Conservation (phyloP, 2,888 invertebrate species). For the Machimus atricapillus region DNA sequence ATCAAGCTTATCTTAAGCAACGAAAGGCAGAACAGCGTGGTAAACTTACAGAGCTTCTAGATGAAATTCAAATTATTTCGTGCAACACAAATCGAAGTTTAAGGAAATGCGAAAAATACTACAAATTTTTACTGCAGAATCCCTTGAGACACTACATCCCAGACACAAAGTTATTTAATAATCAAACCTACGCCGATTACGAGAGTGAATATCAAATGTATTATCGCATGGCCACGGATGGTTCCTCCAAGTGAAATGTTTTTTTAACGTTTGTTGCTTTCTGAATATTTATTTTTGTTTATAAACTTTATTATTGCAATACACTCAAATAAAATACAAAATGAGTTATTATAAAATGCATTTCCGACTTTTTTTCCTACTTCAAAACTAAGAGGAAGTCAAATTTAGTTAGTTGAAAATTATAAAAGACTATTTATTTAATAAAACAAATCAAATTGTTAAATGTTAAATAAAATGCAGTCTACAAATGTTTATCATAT, state of each 20-base stretch:
- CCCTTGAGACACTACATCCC: slow-evolving; percentile 58
- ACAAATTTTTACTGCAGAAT: slow-evolving; percentile 56
- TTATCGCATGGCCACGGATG: slow-evolving; percentile 59
- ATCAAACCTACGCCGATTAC: slow-evolving; percentile 57
- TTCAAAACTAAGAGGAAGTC: no score
- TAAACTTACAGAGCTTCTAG: slow-evolving; percentile 55
- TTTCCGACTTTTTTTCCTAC: background rate
- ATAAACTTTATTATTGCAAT: background rate
- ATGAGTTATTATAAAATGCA: background rate
- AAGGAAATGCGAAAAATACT: slow-evolving; percentile 53
- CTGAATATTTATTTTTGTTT: background rate
- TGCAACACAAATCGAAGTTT: slow-evolving; percentile 53
- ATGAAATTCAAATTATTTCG: slow-evolving; percentile 55
- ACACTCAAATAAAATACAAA: background rate
- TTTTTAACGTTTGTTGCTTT: background rate
- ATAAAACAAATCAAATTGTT: no score
- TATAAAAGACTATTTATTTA: no score
- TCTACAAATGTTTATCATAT: no score
- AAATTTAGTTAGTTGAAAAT: no score
- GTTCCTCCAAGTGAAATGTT: background rate
- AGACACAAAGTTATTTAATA: slow-evolving; percentile 53
- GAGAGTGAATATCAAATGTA: slow-evolving; percentile 60
- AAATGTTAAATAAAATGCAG: no score
- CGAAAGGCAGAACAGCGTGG: slow-evolving; percentile 55
- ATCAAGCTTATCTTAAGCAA: slow-evolving; percentile 52